Evolutionary conservation across 1,140 invertebrate species (phyloP).

Genomic region (Grapholita molesta): DNA sequence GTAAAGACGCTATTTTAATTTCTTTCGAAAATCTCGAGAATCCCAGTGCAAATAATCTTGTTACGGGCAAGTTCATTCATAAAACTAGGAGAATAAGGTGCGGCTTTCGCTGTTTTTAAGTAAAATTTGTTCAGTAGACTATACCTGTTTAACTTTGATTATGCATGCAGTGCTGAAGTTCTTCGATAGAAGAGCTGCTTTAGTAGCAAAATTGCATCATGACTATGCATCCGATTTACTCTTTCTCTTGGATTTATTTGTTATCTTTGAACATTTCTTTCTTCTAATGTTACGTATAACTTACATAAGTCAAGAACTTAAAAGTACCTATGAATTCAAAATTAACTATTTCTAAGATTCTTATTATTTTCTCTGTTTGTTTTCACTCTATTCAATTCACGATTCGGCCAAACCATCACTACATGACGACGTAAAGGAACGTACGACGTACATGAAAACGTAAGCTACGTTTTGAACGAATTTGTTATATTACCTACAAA

Average conservation of each 20-base stretch:
- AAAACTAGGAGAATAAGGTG: not conserved
- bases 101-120: not conserved
- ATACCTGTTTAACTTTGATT: constrained; percentile 15
- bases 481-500: too few species aligned
- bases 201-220: constrained; percentile 10
- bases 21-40: not conserved
- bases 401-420: too few species aligned
- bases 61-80: not conserved
- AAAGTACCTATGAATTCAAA: too few species aligned
- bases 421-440: too few species aligned
- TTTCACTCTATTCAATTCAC: too few species aligned
- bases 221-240: not conserved
- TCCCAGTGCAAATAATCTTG: not conserved
- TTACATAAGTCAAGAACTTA: too few species aligned
- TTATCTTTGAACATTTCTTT: not conserved
- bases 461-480: too few species aligned
- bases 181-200: constrained; percentile 1
- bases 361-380: too few species aligned
- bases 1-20: not conserved
- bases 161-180: constrained; percentile 17
- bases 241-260: not conserved
- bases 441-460: too few species aligned
- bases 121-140: constrained; percentile 7
- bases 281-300: too few species aligned
- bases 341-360: too few species aligned